Conservation (phyloP, 2,888 invertebrate species). For the Drosophila mimetica region DNA sequence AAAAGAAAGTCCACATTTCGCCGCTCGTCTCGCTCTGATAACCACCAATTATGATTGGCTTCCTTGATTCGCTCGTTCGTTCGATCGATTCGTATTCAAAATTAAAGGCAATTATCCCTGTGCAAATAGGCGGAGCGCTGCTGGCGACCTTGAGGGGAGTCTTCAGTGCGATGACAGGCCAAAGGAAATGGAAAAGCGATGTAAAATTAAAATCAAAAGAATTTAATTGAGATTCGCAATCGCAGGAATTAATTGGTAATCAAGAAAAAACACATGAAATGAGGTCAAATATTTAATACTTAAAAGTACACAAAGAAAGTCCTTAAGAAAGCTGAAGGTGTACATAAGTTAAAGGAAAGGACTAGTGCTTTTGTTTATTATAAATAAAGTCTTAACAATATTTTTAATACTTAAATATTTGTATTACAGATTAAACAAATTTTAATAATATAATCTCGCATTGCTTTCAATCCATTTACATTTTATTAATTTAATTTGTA, state of each 20-base stretch:
- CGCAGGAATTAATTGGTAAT: constrained; percentile 4
- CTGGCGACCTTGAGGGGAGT: constrained; percentile 30
- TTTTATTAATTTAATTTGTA: too few relatives aligned
- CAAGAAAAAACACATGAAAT: neutral
- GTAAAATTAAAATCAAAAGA: constrained; percentile 3
- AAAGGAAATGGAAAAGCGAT: constrained; percentile 25
- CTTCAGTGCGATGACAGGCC: constrained; percentile 4
- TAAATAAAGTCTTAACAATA: too few relatives aligned
- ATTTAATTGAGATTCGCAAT: constrained; percentile 1
- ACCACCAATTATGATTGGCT: constrained; percentile 67
- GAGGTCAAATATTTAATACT: neutral
- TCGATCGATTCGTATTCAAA: constrained; percentile 54
- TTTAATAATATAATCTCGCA: too few relatives aligned
- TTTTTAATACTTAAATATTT: too few relatives aligned
- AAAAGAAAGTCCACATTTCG: constrained; percentile 30
- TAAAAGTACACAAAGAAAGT: neutral
- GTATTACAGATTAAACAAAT: too few relatives aligned
- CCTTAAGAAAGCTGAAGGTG: too few relatives aligned
- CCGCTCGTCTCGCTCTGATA: constrained; percentile 28
- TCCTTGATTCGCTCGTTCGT: constrained; percentile 30
- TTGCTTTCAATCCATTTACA: too few relatives aligned
- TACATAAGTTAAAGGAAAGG: too few relatives aligned
- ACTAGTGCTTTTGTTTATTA: too few relatives aligned
- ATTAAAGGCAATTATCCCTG: constrained; percentile 73
- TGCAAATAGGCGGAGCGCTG: constrained; percentile 53